Evolutionary conservation across 1,140 invertebrate genomes (phyloP), one percentile per base, ranked within the genome.

Genomic region (Eumaeus atala): DNA sequence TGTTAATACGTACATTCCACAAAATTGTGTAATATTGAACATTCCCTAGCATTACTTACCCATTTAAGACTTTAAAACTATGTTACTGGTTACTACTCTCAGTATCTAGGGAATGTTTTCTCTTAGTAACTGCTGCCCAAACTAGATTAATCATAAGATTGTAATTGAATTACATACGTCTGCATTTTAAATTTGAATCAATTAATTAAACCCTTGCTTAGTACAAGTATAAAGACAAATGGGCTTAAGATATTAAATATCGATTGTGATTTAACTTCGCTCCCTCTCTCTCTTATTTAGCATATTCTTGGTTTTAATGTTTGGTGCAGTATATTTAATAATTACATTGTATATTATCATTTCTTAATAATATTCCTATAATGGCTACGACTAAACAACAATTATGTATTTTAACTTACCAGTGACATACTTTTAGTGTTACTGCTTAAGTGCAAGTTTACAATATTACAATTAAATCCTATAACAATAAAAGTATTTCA

Each of bases 321-420:
- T 85, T 86, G 83, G 80, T 81, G 83, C 83, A 86, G 83, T 79
- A 82, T 85, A 58, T 83, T 28, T 28, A 28, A 76, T 85, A 77
- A 82, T 85, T 72, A 77, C 83, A 86, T 84, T 86, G 80, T 84
- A 86, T 75, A 86, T 83, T 83, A 73, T 72, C 82, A 84, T 83
- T 70, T 71, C 74, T 76, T 77, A 78, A 77, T 77, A 74, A 72
- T 74, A 69, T 78, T 51, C 72, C 70, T 71, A 66, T 62, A 62
- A 64, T 57, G 68, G 59, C 70, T 76, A 64, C 66, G 67, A 78
- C 66, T 73, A 57, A 70, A 64, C 59, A 70, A 64, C 55, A 68
- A 55, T 59, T 62, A 64, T 70, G 61, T 70, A 70, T 62, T 61
- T 57, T 66, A 51, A 63, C 57, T 66, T 62, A 66, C 74, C 61